Base-by-base conservation (phyloP, 2,888 invertebrate genomes). In the Tachina fera region DNA sequence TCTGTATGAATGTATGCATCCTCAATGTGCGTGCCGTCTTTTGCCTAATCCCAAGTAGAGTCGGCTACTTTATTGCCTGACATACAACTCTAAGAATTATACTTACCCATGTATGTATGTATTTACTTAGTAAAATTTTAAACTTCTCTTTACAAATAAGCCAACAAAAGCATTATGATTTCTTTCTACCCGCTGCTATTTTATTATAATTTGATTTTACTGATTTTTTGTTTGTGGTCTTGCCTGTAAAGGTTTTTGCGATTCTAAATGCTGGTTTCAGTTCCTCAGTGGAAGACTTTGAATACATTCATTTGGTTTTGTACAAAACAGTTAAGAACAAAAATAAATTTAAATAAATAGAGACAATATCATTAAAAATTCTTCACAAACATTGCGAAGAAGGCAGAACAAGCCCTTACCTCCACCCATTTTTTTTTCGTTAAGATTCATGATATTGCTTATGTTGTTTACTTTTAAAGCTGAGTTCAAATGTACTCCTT, bases 341-440 rank as follows among this genome's bases (percentile, higher is more conserved):
- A 16, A 51, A 16, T 3, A 16, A 51, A 16, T 39, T 60, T 39
- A 31, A 31, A 11, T 61, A 16, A 16, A 19, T 19, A 11, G 8
- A 63, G 22, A 58, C 1, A 39, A 68, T 45, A 31, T 71, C 11
- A 71, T 71, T 71, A 71, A 31, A n/a, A 71, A 71, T 56, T 71
- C 71, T 9, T 47, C 31, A 47, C 58, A 58, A 58, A 71, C 58
- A 71, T 58, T 31, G 1, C 58, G 22, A 31, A 58, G 43, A 43
- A 71, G 16, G 13, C 22, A 10, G 43, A 45, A 9, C n/a, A 16
- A 58, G 14, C 31, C 45, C 31, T 31, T 31, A 71, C 45, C 45
- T 43, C 51, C 74, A 74, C 51, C 49, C 61, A 51, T 49, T 47
- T 39, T 47, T 39, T 47, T 19, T 45, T 71, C 10, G 16, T 1